phyloP scores from a whole-genome alignment of 1,140 invertebrate genomes.

The Hyposmocoma kahamanoa region DNA sequence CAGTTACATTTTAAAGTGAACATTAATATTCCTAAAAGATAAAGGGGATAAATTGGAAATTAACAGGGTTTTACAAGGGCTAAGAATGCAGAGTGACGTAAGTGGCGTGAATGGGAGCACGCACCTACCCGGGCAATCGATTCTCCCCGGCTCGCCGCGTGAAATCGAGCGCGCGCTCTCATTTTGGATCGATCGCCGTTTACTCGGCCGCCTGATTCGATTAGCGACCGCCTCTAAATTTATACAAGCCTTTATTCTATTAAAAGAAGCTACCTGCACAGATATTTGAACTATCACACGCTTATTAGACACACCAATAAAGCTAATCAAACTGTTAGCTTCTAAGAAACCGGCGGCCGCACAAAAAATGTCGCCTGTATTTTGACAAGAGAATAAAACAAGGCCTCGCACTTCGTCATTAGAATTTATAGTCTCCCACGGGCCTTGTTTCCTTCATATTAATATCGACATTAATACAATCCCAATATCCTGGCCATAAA shows the following conservation, averaged over 20 bases:
- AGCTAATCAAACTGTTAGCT: slow-evolving; percentile 17
- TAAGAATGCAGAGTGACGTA: slow-evolving; percentile 1
- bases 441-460: slow-evolving; percentile 55
- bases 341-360: slow-evolving; percentile 1
- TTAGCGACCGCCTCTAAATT: slow-evolving; percentile 22
- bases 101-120: slow-evolving; percentile 32
- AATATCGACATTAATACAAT: slow-evolving; percentile 67
- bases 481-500: slow-evolving; percentile 68
- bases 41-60: not conserved
- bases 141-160: slow-evolving; percentile 55
- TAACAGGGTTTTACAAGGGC: slow-evolving; percentile 2
- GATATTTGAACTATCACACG: slow-evolving; percentile 25
- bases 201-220: slow-evolving; percentile 35
- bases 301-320: slow-evolving; percentile 32
- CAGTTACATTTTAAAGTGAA: slow-evolving; percentile 3
- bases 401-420: slow-evolving; percentile 32
- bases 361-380: slow-evolving; percentile 49
- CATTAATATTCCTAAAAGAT: not conserved
- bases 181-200: slow-evolving; percentile 42
- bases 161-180: slow-evolving; percentile 56
- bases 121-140: slow-evolving; percentile 42
- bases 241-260: slow-evolving; percentile 11
- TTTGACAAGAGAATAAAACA: slow-evolving; percentile 52
- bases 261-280: slow-evolving; percentile 1
- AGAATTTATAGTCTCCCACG: slow-evolving; percentile 55